phyloP scores from a whole-genome alignment of 2,113 vertebrate genomes.

The Miniopterus natalensis region DNA sequence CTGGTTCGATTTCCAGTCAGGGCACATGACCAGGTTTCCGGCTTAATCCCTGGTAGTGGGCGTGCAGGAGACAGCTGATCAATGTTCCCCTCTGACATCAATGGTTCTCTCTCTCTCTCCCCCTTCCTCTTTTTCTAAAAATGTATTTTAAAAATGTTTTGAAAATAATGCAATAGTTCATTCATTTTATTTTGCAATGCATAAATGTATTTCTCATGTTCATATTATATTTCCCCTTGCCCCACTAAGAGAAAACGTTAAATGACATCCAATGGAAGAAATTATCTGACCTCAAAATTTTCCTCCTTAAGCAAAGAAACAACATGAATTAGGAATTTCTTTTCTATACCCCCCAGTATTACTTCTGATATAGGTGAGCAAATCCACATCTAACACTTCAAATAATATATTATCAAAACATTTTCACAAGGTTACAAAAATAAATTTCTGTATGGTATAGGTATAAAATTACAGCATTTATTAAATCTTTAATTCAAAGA shows the following conservation, averaged over 20 bases:
- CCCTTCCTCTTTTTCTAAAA: too few species aligned
- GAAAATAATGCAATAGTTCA: slow-evolving; percentile 13
- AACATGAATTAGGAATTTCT: neutral
- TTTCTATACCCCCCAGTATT: neutral
- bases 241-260: slow-evolving; percentile 39
- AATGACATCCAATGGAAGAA: neutral
- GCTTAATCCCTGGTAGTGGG: too few species aligned
- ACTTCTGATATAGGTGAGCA: slow-evolving; percentile 17
- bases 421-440: slow-evolving; percentile 15
- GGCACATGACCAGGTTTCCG: too few species aligned
- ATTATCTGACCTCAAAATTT: neutral
- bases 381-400: slow-evolving; percentile 20
- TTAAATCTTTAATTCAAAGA: slow-evolving; percentile 47
- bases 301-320: slow-evolving; percentile 5
- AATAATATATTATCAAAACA: slow-evolving; percentile 7
- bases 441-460: slow-evolving; percentile 19
- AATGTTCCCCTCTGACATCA: too few species aligned
- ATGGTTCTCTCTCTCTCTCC: too few species aligned
- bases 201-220: slow-evolving; percentile 23
- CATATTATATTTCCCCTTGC: neutral
- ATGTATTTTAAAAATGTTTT: too few species aligned
- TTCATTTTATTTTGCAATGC: slow-evolving; percentile 49
- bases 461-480: slow-evolving; percentile 12
- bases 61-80: too few species aligned
- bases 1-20: too few species aligned